Base-by-base conservation (phyloP, 2,888 invertebrate genomes). In the Sinodicranocentrus sp. region DNA sequence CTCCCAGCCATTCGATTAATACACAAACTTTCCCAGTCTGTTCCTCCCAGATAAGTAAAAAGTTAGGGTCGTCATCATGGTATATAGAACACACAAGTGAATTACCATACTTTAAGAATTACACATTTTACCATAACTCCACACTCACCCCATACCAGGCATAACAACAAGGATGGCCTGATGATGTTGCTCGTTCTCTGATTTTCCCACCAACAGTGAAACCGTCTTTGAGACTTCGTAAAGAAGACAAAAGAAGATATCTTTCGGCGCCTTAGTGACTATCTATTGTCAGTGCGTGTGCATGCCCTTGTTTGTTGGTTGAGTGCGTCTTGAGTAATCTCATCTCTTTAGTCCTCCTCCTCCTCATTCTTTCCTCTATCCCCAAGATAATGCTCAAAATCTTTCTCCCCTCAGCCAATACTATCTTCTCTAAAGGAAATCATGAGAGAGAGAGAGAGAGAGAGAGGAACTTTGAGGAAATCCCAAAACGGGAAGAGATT, bases 231-330 rank as follows among this genome's bases (percentile, higher is more conserved):
- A 19, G 52, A 19, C 39, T 52, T 52, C 52, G n/a, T 52, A 2
- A 52, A 3, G 52, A 52, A 13, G 17, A 52, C n/a, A 52, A 19
- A 52, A 59, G 13, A n/a, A n/a, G n/a, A n/a, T n/a, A n/a, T n/a
- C n/a, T n/a, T n/a, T n/a, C n/a, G n/a, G n/a, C n/a, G n/a, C n/a
- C n/a, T n/a, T n/a, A 59, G 19, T n/a, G 19, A 59, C 59, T 61
- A 23, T 21, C 21, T 25, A 13, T 23, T 13, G 25, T 25, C 21
- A 15, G 57, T 57, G 59, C 44, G n/a, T 43, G 63, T 13, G 63
- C 52, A 23, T 75, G 52, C 61, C 63, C 28, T 73, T 63, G 75
- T 75, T 63, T 73, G 57, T 44, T 73, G 72, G 43, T 59, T 73
- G 48, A 26, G 52, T 52, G 63, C 63, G 63, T 75, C 73, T 73